Conservation (phyloP, 2,888 invertebrate species). For the Busseola fusca region DNA sequence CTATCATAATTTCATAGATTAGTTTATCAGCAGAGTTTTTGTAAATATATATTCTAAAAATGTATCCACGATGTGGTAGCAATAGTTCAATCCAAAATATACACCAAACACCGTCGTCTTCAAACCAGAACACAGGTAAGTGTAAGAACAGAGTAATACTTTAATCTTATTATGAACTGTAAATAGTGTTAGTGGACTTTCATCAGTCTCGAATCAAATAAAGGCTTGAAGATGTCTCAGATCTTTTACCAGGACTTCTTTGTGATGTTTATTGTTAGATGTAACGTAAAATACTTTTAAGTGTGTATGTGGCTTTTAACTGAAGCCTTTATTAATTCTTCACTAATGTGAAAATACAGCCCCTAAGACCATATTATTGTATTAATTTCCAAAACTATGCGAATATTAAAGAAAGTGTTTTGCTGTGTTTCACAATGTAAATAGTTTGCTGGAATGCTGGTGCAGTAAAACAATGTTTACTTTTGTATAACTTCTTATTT, state of each 20-base stretch:
- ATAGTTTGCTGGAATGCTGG: background rate
- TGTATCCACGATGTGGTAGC: slow-evolving; percentile 93
- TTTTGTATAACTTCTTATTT: background rate
- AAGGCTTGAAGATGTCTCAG: background rate
- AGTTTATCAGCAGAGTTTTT: slow-evolving; percentile 22
- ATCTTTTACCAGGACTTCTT: background rate
- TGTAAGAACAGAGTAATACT: slow-evolving; percentile 23
- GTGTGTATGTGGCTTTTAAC: too few relatives aligned
- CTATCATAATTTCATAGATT: slow-evolving; percentile 22
- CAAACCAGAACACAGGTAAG: slow-evolving; percentile 94
- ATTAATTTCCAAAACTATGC: background rate
- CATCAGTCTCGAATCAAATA: background rate
- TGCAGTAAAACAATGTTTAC: background rate
- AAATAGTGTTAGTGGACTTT: slow-evolving; percentile 11
- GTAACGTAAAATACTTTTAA: background rate
- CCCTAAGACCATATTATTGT: background rate
- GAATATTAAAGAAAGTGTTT: background rate
- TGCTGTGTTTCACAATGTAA: background rate
- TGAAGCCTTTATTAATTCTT: background rate
- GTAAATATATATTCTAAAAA: slow-evolving; percentile 55
- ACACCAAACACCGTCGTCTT: slow-evolving; percentile 93
- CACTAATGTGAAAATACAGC: background rate
- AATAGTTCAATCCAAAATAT: slow-evolving; percentile 93
- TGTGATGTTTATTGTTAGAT: background rate
- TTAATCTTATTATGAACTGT: background rate